Evolutionary conservation across 2,888 invertebrate species (phyloP), one percentile per base, ranked within the genome.

Genomic region (Periphyllus acericola): DNA sequence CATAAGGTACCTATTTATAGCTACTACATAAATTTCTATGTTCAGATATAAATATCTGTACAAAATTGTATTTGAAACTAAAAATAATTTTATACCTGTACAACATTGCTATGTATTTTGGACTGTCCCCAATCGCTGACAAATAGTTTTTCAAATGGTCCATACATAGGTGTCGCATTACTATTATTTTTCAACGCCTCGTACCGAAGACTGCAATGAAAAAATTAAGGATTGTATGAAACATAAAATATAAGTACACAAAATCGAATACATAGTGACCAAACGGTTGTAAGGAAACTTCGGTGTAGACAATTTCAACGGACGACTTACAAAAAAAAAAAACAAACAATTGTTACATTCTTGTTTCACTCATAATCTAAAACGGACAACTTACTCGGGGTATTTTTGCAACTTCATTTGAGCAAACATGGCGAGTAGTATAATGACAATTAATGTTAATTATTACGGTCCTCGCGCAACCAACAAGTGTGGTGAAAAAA

Each of bases 101-200:
- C 25, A 46, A 81, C 40, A 19, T 81, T 71, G 34, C 29, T 32
- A 66, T 87, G 74, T 68, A 87, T 80, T 19, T 74, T 1, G 0
- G 87, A 87, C 9, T 87, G 87, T 19, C 80, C 87, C 87, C 87
- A 87, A 81, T 81, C 66, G 32, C 46, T 81, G 6, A 87, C 3
- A 25, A 66, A 21, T 19, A 66, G 66, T 81, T 46, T 87, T 75
- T 81, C 74, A 75, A n/a, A 87, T 21, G 87, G 87, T 40, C 87
- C 87, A 74, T 87, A 87, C 5, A 74, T 1, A 9, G 87, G 81
- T 11, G 34, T 55, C 46, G 60, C n/a, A 29, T 55, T 86, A 3
- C 14, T 3, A 34, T 87, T 87, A 25, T 66, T 80, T 60, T 74
- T 87, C 19, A 46, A 34, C n/a, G 40, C 21, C n/a, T 74, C 46